Percentiles rank a stretch among this genome's conserved stretches.
Conservation (phyloP, 2,888 invertebrate species). For the Netelia fuscicornis region DNA sequence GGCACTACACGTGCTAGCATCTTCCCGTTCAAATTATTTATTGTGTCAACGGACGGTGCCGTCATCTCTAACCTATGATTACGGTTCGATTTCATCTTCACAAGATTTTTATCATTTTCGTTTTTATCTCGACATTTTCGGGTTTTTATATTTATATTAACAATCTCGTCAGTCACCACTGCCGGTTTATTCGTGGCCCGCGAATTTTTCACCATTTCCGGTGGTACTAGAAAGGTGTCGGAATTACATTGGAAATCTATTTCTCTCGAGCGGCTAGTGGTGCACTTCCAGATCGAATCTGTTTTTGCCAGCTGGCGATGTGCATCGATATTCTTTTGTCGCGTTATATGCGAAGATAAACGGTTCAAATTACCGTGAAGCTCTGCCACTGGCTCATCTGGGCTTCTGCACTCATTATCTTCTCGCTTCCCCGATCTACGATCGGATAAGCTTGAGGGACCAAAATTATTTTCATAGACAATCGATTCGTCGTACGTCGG, state of each 20-base stretch:
- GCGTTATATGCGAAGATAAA: no score
- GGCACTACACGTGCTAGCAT: not conserved
- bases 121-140: not conserved
- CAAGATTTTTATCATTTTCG: slow-evolving; percentile 37
- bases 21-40: slow-evolving; percentile 15
- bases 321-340: slow-evolving; percentile 2
- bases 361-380: no score
- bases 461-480: not conserved
- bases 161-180: slow-evolving; percentile 39
- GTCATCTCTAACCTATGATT: not conserved
- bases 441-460: not conserved
- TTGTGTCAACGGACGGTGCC: not conserved
- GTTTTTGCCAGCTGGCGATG: not conserved
- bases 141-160: slow-evolving; percentile 27
- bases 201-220: slow-evolving; percentile 1
- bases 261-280: not conserved
- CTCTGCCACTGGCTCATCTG: no score
- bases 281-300: slow-evolving; percentile 1
- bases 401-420: no score
- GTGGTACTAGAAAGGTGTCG: not conserved
- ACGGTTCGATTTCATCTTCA: not conserved
- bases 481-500: not conserved
- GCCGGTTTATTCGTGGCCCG: slow-evolving; percentile 43
- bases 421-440: no score
- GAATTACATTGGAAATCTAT: not conserved